Conservation (phyloP, 2,113 vertebrate species). For the Otolemur garnettii region DNA sequence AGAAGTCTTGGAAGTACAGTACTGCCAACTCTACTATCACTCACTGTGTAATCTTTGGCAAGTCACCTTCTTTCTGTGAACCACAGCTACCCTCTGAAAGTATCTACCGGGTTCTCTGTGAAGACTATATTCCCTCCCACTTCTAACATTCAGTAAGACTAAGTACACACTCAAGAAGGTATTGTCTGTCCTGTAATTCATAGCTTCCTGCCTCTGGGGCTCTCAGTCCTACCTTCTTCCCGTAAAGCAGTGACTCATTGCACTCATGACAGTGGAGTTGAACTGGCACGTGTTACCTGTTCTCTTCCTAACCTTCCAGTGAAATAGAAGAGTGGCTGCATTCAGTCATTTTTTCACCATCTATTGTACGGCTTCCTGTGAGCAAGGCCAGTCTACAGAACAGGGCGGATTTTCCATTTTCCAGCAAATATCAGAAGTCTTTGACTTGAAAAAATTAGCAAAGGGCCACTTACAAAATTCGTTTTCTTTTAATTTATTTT, state of each 20-base stretch:
- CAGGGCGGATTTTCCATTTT: neutral
- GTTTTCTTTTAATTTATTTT: neutral
- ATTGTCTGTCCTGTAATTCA: neutral
- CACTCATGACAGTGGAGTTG: neutral
- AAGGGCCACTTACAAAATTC: neutral
- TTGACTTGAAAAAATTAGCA: neutral
- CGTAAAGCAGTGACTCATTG: conserved; percentile 31
- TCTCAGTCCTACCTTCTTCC: conserved; percentile 51
- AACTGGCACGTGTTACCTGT: neutral
- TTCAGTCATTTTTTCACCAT: neutral
- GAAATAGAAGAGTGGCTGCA: neutral
- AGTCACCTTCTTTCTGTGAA: conserved; percentile 3
- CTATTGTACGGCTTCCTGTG: neutral
- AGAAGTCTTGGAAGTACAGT: neutral
- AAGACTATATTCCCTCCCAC: neutral
- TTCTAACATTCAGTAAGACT: neutral
- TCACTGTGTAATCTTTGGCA: neutral
- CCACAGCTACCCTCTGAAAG: neutral
- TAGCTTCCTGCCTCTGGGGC: conserved; percentile 56
- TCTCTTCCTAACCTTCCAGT: neutral
- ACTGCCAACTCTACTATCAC: neutral
- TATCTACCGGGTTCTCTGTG: neutral
- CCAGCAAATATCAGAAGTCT: neutral
- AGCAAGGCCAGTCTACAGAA: neutral
- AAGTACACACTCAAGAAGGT: neutral